phyloP scores from a whole-genome alignment of 2,797 vertebrate species.

The Otolemur crassicaudatus region DNA sequence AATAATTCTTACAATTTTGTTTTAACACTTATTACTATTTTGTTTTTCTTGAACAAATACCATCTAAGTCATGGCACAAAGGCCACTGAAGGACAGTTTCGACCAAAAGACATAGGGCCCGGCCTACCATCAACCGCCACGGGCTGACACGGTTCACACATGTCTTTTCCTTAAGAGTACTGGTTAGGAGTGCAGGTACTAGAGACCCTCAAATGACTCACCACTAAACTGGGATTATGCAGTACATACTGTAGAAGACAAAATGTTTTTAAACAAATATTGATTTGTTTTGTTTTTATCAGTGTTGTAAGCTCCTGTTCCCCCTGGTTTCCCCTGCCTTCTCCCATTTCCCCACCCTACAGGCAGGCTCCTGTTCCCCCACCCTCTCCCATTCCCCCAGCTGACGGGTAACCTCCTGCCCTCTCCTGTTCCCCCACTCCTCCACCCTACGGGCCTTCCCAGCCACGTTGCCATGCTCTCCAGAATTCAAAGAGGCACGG shows the following conservation, averaged over 20 bases:
- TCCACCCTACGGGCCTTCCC: too few relatives aligned
- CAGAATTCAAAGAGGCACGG: too few relatives aligned
- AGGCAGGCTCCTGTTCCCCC: too few relatives aligned
- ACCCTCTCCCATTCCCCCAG: too few relatives aligned
- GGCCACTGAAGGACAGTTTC: neutral
- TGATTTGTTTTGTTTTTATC: neutral
- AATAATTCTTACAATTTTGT: neutral
- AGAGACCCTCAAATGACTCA: neutral
- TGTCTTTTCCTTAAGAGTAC: neutral
- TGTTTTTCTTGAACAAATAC: neutral
- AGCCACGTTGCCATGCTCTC: too few relatives aligned
- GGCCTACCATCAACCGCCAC: neutral
- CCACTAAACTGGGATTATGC: neutral
- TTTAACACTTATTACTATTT: neutral
- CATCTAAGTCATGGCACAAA: neutral
- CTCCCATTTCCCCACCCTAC: too few relatives aligned
- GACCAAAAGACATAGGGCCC: neutral
- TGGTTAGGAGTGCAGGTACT: neutral
- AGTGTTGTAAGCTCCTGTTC: too few relatives aligned
- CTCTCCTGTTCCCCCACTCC: too few relatives aligned
- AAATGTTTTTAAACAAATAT: neutral
- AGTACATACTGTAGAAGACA: too few relatives aligned
- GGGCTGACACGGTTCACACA: neutral
- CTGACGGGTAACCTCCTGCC: too few relatives aligned
- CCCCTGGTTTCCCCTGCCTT: too few relatives aligned